Evolutionary conservation across 53 echinoderm and acorn worm genomes (phyloP), one percentile per base, ranked within the genome.

Genomic region (Glandiceps talaboti): DNA sequence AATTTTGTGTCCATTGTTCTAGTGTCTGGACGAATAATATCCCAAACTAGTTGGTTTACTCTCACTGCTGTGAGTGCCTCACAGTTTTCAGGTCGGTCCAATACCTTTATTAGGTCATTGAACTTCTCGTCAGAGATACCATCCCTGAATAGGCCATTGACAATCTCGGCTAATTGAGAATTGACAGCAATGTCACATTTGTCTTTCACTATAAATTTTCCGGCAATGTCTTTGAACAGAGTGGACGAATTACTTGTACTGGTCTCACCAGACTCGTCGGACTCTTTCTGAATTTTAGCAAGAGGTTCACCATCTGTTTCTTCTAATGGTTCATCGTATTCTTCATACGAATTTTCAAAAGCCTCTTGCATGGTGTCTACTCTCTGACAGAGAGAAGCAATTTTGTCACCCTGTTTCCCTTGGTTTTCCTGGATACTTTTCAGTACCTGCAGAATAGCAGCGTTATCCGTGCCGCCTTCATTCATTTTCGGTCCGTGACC

Each of bases 61-160:
- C 84, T 77, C n/a, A 84, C 84, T 33, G 14, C 78, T 28, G 79
- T 30, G 28, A 84, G 84, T 28, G 78, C 84, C 30, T 73, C 73
- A 31, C 84, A 84, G 31, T 79, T 84, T 30, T 84, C 84, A 31
- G 84, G 84, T n/a, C n/a, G n/a, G n/a, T n/a, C n/a, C n/a, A n/a
- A n/a, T n/a, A n/a, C n/a, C n/a, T n/a, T n/a, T n/a, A n/a, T n/a
- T n/a, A n/a, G n/a, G 1, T 84, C 84, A 32, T 31, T 84, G 31
- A 25, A 73, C 28, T 84, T 79, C n/a, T 84, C 84, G 14, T 84
- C 84, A 84, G 78, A 29, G 30, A 74, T 79, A 31, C 78, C 84
- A 73, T 84, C 84, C 45, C 79, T 79, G 74, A 84, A 84, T 29
- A 74, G 33, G 28, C 27, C 74, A 79, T 84, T 84, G 29, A 84